Conservation (phyloP, 2,888 invertebrate species). For the Barypeithes pellucidus region DNA sequence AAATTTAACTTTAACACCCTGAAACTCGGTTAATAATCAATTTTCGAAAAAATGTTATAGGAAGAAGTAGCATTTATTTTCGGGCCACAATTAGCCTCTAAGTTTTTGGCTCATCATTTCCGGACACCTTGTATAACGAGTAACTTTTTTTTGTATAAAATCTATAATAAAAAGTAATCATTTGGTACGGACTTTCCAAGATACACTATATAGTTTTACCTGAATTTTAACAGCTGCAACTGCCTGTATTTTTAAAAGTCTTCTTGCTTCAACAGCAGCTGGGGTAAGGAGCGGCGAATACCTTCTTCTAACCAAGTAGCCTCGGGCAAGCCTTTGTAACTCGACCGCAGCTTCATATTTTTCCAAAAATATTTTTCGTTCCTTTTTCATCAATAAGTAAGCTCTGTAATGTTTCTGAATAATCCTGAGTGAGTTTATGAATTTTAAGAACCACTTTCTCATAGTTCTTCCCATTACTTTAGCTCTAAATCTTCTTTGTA, state of each 20-base stretch:
- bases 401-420: slow-evolving; percentile 71
- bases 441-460: slow-evolving; percentile 66
- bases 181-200: background rate
- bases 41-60: too few species aligned
- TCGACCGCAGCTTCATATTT: slow-evolving; percentile 62
- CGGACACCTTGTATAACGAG: too few species aligned
- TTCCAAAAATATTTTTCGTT: slow-evolving; percentile 53
- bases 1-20: too few species aligned
- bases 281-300: slow-evolving; percentile 58
- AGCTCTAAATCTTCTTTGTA: slow-evolving; percentile 48
- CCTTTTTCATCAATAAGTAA: slow-evolving; percentile 59
- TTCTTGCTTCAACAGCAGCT: slow-evolving; percentile 66
- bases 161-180: too few species aligned
- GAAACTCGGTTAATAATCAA: too few species aligned
- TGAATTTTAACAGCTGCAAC: slow-evolving; percentile 79
- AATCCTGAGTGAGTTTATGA: slow-evolving; percentile 66
- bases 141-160: too few species aligned
- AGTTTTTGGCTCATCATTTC: too few species aligned
- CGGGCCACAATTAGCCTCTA: too few species aligned
- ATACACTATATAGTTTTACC: slow-evolving; percentile 65
- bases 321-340: slow-evolving; percentile 68
- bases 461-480: slow-evolving; percentile 66
- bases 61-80: too few species aligned
- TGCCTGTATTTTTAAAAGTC: slow-evolving; percentile 66
- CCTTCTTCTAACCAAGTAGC: slow-evolving; percentile 61